Evolutionary conservation across 2,797 vertebrate genomes (phyloP), one percentile per base, ranked within the genome.

Genomic region (Cryptoblepharus egeriae): DNA sequence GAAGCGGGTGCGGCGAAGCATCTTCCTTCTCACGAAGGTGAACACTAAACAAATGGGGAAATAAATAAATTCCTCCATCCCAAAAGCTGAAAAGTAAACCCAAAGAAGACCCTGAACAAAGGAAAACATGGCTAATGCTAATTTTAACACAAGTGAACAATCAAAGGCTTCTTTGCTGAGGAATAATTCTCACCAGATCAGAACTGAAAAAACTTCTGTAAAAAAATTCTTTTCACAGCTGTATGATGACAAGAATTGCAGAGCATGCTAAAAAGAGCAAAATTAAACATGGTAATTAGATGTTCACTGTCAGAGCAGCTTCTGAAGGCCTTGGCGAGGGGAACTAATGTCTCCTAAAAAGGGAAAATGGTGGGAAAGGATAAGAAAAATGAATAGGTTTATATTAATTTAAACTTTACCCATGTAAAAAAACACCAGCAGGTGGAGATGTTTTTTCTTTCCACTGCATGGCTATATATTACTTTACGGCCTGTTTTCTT

Each of bases 201-300:
- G 55, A 42, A 80, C 72, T 18, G 28, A 82, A 88, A 61, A 87
- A 76, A 45, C 84, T 18, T 57, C 75, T 86, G 82, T 72, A 30
- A 3, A 32, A 2, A 88, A 71, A 35, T 86, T 87, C 49, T 89
- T 88, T 91, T 88, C 81, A 84, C 78, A 79, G 69, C 84, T 83
- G 90, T 88, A 90, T 81, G 82, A 90, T 90, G 87, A 82, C 78
- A 91, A 88, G 83, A 26, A 85, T 75, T 91, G 77, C 85, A 86
- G 58, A 88, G 86, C 87, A 86, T 84, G 81, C 77, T 90, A 83
- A 92, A 92, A 91, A 86, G 73, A 91, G 81, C 68, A 90, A 90
- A 84, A 86, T 85, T 84, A 91, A 94, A 92, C 69, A 82, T 58
- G 81, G 69, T 87, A 92, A 92, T 93, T 92, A 89, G 72, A 86